A percentile compares a stretch with the other conserved stretches of the same genome.
These are phyloP conservation scores for Cynocephalus volans DNA, from an alignment of 2,113 vertebrate genomes.

Conservation along the genomic window DNA sequence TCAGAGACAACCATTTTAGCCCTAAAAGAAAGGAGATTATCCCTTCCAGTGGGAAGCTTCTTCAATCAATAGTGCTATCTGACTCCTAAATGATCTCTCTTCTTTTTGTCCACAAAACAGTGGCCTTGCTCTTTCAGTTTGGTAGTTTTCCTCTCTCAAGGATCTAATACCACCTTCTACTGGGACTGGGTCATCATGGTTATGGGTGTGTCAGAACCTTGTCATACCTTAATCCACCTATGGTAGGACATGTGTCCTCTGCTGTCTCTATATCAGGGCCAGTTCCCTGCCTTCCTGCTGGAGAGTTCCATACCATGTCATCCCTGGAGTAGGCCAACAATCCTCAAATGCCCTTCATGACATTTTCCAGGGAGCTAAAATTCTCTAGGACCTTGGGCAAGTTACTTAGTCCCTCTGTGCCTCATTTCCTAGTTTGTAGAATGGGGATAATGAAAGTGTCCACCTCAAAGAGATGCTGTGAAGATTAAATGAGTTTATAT, in stretches of 20 bases:
- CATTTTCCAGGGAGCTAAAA: neutral
- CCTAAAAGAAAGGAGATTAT: neutral
- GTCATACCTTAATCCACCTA: neutral
- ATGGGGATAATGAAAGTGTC: neutral
- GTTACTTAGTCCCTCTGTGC: neutral
- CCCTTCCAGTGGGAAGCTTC: neutral
- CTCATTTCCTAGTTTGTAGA: conserved; percentile 52
- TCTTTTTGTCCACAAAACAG: neutral
- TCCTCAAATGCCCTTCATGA: neutral
- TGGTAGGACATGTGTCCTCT: neutral
- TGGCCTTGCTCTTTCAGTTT: neutral
- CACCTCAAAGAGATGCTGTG: neutral
- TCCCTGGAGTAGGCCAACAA: neutral
- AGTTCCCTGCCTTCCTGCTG: neutral
- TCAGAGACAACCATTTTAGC: neutral
- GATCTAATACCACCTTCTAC: neutral
- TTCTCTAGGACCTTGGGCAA: neutral
- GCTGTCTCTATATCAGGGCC: neutral
- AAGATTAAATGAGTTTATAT: conserved; percentile 25
- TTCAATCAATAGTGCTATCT: neutral
- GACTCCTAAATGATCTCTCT: neutral
- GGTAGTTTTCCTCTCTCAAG: neutral
- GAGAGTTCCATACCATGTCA: neutral
- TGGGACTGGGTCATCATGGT: neutral
- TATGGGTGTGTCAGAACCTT: neutral